These are phyloP conservation scores for Bibio marci DNA, from an alignment of 2,888 invertebrate species.

Conservation along the genomic window DNA sequence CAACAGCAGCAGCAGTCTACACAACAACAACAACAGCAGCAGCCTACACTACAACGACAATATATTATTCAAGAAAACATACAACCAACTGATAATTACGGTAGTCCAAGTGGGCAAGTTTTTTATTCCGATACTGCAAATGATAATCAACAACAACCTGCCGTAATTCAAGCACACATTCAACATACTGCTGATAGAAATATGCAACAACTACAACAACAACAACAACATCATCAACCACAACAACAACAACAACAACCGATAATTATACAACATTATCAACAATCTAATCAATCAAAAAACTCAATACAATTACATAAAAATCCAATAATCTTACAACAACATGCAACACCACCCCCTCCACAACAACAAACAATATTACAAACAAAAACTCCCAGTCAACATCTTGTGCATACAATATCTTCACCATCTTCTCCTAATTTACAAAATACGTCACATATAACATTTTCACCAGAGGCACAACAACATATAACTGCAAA, in stretches of 20 bases:
- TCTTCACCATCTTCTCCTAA: too few relatives aligned
- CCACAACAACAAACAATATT: neutral
- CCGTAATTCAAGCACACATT: too few relatives aligned
- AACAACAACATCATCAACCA: conserved; percentile 11
- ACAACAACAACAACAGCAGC: conserved; percentile 11
- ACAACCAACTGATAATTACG: conserved; percentile 2
- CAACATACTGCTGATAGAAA: too few relatives aligned
- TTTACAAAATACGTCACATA: too few relatives aligned
- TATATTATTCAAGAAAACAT: conserved; percentile 5
- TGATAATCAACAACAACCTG: conserved; percentile 1
- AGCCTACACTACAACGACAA: conserved; percentile 3
- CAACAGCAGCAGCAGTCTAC: conserved; percentile 10
- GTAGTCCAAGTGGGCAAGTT: neutral
- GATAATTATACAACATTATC: conserved; percentile 7
- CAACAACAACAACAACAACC: conserved; percentile 11
- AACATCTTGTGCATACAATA: neutral
- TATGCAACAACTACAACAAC: too few relatives aligned
- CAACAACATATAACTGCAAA: too few relatives aligned
- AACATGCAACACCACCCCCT: neutral
- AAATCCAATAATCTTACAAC: neutral
- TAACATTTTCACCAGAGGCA: too few relatives aligned
- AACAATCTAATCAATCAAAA: conserved; percentile 2
- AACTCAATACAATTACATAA: conserved; percentile 1
- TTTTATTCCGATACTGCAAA: neutral
- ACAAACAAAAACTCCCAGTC: neutral